Evolutionary conservation across 1,140 invertebrate species (phyloP), one percentile per base, ranked within the genome.

Genomic region (Pinna nobilis): DNA sequence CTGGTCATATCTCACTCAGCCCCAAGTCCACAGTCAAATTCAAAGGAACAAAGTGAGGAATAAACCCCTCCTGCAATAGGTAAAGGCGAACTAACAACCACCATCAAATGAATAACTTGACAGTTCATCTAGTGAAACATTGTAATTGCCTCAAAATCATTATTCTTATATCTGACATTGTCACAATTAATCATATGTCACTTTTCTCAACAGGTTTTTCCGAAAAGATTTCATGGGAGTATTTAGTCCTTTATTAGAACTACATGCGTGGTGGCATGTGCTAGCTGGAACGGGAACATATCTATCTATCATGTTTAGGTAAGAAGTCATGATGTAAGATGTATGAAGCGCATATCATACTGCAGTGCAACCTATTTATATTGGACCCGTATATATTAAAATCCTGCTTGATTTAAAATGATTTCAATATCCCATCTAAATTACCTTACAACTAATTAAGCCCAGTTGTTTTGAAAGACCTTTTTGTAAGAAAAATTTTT

Each of bases 231-330:
- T 66, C n/a, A 41, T 50, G 53, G 65, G 77, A 15, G 53, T 33
- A 15, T 60, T 78, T 15, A 60, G 55, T 18, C 84, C 82, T 23
- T 33, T 86, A 13, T 76, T 79, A 60, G 77, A 87, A 61, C 69
- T 85, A 15, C 86, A 87, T 55, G 83, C 84, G 20, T 85, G 84
- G 81, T 87, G 86, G 86, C 86, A 87, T 63, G 70, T 86, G 6
- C 76, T 84, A 41, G 83, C 84, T 18, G 86, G 86, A 0, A 72
- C 79, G 32, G 86, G 84, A 28, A 84, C 84, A 20, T 87, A 85
- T 39, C 60, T 80, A 3, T 67, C 69, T 11, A 55, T 83, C 18
- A 47, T 83, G 18, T 83, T 80, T 59, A 70, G 68, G 82, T 83
- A 61, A 76, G 73, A 64, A 33, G 11, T 30, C 55, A 1, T 3